A percentile compares a stretch with the other conserved stretches of the same genome.
Evolutionary conservation across 2,113 vertebrate species (phyloP).

Genomic region (Ariopsis seemanni): DNA sequence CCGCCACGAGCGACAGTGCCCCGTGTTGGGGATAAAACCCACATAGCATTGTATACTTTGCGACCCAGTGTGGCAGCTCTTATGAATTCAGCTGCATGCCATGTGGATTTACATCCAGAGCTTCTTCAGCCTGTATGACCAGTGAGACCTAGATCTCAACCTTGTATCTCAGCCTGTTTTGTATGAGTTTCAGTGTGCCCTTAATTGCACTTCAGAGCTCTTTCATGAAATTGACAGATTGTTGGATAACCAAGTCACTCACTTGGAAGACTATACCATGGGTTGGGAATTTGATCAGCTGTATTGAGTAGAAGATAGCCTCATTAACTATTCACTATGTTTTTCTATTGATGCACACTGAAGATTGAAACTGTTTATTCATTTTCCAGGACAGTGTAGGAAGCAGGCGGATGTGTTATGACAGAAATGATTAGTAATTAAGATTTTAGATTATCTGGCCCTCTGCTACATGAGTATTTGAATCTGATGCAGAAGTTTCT

Average conservation of each 20-base stretch:
- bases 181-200: neutral
- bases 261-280: neutral
- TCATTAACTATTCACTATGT: neutral
- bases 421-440: neutral
- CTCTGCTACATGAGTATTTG: neutral
- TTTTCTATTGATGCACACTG: neutral
- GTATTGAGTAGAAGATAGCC: neutral
- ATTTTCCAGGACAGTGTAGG: neutral
- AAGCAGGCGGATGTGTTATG: neutral
- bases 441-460: neutral
- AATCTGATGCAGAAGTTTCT: neutral
- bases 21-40: neutral
- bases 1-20: neutral
- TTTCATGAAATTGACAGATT: neutral
- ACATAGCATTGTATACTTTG: neutral
- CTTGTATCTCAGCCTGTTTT: neutral
- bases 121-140: neutral
- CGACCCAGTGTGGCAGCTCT: neutral
- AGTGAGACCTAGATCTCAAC: too few relatives aligned
- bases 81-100: neutral
- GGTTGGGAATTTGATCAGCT: neutral
- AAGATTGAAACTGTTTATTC: neutral
- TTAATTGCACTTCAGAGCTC: neutral
- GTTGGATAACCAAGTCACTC: neutral
- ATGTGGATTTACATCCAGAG: neutral